phyloP scores from a whole-genome alignment of 2,888 invertebrate species.

The Campoletis raptor region DNA sequence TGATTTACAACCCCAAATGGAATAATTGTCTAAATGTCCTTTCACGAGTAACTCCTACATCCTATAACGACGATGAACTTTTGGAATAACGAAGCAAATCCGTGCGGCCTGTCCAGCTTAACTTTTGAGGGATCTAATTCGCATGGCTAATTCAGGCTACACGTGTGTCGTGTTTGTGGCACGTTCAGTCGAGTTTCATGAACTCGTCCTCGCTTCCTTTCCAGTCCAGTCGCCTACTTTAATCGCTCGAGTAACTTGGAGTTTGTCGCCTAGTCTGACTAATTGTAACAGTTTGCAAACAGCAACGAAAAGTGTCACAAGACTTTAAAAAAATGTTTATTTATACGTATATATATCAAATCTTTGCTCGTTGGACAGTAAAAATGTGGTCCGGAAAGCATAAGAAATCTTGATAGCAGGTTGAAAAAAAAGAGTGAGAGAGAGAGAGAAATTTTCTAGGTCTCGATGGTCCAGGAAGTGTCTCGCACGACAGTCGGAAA shows the following conservation, averaged over 20 bases:
- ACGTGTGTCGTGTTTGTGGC: conserved; percentile 48
- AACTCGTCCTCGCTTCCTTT: conserved; percentile 44
- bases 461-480: conserved; percentile 20
- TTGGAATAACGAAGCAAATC: conserved; percentile 9
- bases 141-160: conserved; percentile 67
- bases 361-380: not conserved
- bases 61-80: conserved; percentile 8
- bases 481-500: conserved; percentile 21
- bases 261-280: conserved; percentile 45
- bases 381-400: not conserved
- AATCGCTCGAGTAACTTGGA: conserved; percentile 61
- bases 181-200: conserved; percentile 35
- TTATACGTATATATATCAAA: not conserved
- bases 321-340: not conserved
- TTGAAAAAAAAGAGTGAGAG: not conserved
- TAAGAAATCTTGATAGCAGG: not conserved
- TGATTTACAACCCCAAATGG: not conserved
- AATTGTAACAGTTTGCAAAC: conserved; percentile 40
- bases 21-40: conserved; percentile 7
- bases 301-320: not conserved
- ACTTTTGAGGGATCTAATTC: conserved; percentile 71
- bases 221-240: conserved; percentile 41
- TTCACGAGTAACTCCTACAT: conserved; percentile 2
- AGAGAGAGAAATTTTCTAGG: not conserved
- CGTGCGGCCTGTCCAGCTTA: conserved; percentile 58